These are phyloP conservation scores for Gambusia affinis DNA, from an alignment of 2,113 vertebrate species.

Conservation along the genomic window DNA sequence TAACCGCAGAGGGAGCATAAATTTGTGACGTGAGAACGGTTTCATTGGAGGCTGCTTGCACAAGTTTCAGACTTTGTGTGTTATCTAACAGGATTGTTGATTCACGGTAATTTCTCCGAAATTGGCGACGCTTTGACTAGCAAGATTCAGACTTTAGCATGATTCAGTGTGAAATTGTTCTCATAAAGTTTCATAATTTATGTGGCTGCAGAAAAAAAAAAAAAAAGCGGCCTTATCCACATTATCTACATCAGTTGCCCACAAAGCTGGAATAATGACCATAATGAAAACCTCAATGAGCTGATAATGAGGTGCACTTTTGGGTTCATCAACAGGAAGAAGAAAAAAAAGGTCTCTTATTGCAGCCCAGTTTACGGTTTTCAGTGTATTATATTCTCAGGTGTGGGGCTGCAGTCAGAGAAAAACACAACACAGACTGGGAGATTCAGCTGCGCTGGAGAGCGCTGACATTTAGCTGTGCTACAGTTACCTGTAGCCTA, in stretches of 20 bases:
- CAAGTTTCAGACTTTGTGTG: background rate
- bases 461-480: too few relatives aligned
- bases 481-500: too few relatives aligned
- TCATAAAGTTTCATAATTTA: conserved; percentile 17
- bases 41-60: conserved; percentile 10
- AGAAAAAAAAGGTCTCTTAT: background rate
- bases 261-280: conserved; percentile 29
- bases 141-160: conserved; percentile 25
- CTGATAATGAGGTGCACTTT: conserved; percentile 26
- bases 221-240: too few relatives aligned
- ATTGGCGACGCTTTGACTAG: conserved; percentile 20
- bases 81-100: conserved; percentile 7
- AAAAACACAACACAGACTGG: too few relatives aligned
- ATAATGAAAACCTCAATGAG: conserved; percentile 27
- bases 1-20: conserved; percentile 19
- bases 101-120: conserved; percentile 38
- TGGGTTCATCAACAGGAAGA: conserved; percentile 16
- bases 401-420: too few relatives aligned
- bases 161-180: conserved; percentile 35
- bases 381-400: too few relatives aligned
- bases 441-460: too few relatives aligned
- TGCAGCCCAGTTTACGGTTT: background rate
- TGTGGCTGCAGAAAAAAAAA: conserved; percentile 4
- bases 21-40: conserved; percentile 18
- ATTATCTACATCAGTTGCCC: conserved; percentile 15